Evolutionary conservation across 1,140 invertebrate genomes (phyloP), one percentile per base, ranked within the genome.

Genomic region (Papilio polyxenes): DNA sequence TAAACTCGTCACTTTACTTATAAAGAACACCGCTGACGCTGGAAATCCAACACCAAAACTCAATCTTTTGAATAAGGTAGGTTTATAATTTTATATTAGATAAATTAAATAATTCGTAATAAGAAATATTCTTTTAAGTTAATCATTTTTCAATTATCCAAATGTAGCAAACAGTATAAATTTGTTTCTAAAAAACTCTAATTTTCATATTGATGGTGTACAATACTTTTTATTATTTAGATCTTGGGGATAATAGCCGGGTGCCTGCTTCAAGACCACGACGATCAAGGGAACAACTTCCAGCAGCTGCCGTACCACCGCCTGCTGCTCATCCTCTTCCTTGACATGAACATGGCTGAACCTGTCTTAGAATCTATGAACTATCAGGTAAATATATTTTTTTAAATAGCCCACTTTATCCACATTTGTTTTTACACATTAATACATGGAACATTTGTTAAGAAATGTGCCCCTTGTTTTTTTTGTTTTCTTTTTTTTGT

Each of bases 221-320:
- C 17, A 59, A 20, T 59, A 48, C 13, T 37, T 48, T 11, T 31
- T 20, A n/a, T 75, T 49, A 20, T 92, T 3, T 84, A 96, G 96
- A 96, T 98, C 79, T 94, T 99, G 80, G 98, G 98, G 17, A 99
- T 99, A 85, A 97, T 99, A 3, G 98, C 98, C 17, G 98, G 98
- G 0, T 98, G 99, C 37, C 94, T 99, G 59, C 95, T 99, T 3
- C 98, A 98, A 93, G 99, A 99, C 91, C 99, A 99, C 87, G 99
- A 99, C 83, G 96, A 97, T 94, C 95, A 97, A 85, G 93, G 97
- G 94, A 95, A 96, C 0, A 98, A 99, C 77, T 99, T 99, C 94
- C 98, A 99, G 88, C 98, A 99, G 92, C 95, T 99, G 80, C 98
- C 99, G 0, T 99, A 99, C 94, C 99, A 99, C 89, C 95, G 99